These are phyloP conservation scores for Calypte anna DNA, from an alignment of 2,113 vertebrate species.

Conservation along the genomic window DNA sequence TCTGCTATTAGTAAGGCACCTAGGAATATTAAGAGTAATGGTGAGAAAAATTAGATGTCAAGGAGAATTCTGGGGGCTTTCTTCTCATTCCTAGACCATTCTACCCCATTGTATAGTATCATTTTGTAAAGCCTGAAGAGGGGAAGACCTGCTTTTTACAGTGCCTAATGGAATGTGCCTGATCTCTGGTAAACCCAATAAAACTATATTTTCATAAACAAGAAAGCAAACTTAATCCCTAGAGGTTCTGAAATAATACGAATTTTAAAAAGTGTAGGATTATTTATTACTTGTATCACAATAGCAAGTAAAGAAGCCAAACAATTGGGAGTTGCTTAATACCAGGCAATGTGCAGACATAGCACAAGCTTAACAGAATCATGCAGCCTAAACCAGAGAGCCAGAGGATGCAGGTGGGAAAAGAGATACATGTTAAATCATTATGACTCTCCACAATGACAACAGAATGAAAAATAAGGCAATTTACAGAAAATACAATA, in stretches of 20 bases:
- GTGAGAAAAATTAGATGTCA: background rate
- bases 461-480: background rate
- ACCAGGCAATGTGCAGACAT: background rate
- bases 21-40: background rate
- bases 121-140: background rate
- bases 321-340: background rate
- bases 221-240: background rate
- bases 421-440: background rate
- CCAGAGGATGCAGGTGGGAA: background rate
- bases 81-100: background rate
- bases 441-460: background rate
- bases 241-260: slow-evolving; percentile 9
- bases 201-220: background rate
- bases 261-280: background rate
- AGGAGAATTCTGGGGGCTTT: background rate
- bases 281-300: slow-evolving; percentile 28
- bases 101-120: background rate
- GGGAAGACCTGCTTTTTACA: background rate
- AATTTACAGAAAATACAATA: background rate
- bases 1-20: background rate
- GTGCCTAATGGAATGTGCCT: background rate
- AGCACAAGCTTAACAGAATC: background rate
- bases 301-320: background rate
- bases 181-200: background rate
- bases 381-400: background rate